These are phyloP conservation scores for Nesogale talazaci DNA, from an alignment of 2,113 vertebrate genomes.

Conservation along the genomic window DNA sequence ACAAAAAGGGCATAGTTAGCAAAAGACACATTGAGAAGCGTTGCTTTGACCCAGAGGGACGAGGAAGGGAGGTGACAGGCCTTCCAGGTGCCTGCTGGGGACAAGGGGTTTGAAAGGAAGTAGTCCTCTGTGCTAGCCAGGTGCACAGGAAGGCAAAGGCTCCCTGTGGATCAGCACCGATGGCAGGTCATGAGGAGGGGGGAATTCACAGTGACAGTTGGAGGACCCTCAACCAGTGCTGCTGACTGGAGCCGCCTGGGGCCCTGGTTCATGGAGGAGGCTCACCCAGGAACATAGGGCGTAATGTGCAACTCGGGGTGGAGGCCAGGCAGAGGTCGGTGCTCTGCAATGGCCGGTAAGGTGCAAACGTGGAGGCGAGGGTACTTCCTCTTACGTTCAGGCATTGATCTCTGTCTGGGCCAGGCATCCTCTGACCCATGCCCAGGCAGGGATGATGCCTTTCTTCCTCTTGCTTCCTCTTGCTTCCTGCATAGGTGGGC, in stretches of 20 bases:
- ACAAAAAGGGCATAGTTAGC: conserved; percentile 81
- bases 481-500: conserved; percentile 97
- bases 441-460: conserved; percentile 98
- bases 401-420: conserved; percentile 97
- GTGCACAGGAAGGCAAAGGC: conserved; percentile 23
- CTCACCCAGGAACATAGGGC: conserved; percentile 65
- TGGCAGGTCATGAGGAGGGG: conserved; percentile 58
- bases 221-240: conserved; percentile 21
- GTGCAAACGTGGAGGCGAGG: conserved; percentile 61
- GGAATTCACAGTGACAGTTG: conserved; percentile 37
- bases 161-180: conserved; percentile 18
- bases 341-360: conserved; percentile 74
- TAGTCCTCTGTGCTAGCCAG: conserved; percentile 8
- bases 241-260: conserved; percentile 39
- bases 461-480: conserved; percentile 98
- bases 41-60: conserved; percentile 48
- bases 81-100: too few relatives aligned
- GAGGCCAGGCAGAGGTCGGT: conserved; percentile 72
- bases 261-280: conserved; percentile 61
- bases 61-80: too few relatives aligned
- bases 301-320: conserved; percentile 68
- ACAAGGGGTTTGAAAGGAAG: not conserved
- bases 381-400: conserved; percentile 92
- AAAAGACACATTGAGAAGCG: conserved; percentile 78
- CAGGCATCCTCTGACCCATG: conserved; percentile 96